Conservation (phyloP, 2,888 invertebrate species). For the Frankliniella fusca region DNA sequence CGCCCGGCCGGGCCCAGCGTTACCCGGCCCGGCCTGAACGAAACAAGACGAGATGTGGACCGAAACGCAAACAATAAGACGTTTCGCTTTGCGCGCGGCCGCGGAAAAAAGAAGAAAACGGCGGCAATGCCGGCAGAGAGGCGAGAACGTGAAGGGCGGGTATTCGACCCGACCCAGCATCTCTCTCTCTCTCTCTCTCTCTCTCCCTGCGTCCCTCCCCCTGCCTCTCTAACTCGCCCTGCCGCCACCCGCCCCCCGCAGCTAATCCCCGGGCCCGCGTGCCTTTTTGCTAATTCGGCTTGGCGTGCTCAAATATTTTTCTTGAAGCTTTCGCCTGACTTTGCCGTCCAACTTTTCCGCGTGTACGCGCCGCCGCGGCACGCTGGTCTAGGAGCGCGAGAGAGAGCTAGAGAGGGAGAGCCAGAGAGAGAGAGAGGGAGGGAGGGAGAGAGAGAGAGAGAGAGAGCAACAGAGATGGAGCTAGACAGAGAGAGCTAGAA, state of each 20-base stretch:
- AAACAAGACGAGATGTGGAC: not conserved
- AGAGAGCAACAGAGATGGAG: not conserved
- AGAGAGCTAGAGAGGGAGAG: no score
- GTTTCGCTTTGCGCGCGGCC: not conserved
- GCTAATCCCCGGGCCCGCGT: not conserved
- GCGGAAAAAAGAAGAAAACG: not conserved
- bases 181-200: not conserved
- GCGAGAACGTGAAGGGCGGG: not conserved
- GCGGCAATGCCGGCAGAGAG: not conserved
- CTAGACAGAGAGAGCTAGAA: not conserved
- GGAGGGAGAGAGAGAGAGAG: not conserved
- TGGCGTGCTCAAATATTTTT: slow-evolving; percentile 3
- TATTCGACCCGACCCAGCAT: not conserved
- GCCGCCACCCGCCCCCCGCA: not conserved
- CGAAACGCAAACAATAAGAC: not conserved
- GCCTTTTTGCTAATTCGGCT: not conserved
- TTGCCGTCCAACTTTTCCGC: not conserved
- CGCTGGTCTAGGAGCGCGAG: not conserved
- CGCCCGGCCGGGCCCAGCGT: not conserved
- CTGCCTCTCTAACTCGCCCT: not conserved
- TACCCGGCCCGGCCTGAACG: not conserved
- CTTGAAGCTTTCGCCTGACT: not conserved
- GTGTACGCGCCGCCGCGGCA: not conserved
- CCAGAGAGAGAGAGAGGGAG: no score
- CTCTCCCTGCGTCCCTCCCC: not conserved